Percentiles rank a stretch among this genome's conserved stretches.
Evolutionary conservation across 92 coral and sea anemone species (phyloP).

Genomic region (Porites lobata): DNA sequence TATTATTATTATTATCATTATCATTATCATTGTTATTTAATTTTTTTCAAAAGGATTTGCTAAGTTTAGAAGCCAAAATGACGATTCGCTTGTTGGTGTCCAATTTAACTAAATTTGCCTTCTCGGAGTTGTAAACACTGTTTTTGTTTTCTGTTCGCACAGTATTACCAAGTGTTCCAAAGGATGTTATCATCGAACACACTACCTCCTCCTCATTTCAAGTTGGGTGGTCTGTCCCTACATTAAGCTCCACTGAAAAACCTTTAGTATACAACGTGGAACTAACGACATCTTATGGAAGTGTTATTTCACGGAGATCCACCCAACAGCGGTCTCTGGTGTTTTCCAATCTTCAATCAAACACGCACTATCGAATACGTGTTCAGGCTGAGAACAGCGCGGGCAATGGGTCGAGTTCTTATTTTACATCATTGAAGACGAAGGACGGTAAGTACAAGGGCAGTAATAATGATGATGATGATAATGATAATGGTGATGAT

Average conservation of each 20-base stretch:
- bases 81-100: too few relatives aligned
- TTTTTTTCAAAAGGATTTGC: too few relatives aligned
- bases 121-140: too few relatives aligned
- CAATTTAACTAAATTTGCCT: background rate
- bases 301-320: slow-evolving; percentile 8
- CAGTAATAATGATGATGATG: background rate
- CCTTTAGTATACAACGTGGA: slow-evolving; percentile 14
- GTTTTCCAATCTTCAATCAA: slow-evolving; percentile 4
- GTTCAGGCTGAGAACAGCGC: slow-evolving; percentile 48
- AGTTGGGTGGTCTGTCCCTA: slow-evolving; percentile 24
- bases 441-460: background rate
- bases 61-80: too few relatives aligned
- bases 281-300: slow-evolving; percentile 6
- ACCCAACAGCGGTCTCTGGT: background rate
- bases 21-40: too few relatives aligned
- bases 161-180: slow-evolving; percentile 31
- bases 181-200: slow-evolving; percentile 2
- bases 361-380: slow-evolving; percentile 22
- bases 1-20: too few relatives aligned
- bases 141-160: background rate
- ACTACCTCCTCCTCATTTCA: slow-evolving; percentile 13
- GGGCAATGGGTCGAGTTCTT: slow-evolving; percentile 44
- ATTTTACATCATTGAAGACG: background rate
- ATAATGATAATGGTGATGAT: background rate
- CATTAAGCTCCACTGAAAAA: background rate